Base-by-base conservation (phyloP, 2,888 invertebrate species). In the Piscicola geometra region DNA sequence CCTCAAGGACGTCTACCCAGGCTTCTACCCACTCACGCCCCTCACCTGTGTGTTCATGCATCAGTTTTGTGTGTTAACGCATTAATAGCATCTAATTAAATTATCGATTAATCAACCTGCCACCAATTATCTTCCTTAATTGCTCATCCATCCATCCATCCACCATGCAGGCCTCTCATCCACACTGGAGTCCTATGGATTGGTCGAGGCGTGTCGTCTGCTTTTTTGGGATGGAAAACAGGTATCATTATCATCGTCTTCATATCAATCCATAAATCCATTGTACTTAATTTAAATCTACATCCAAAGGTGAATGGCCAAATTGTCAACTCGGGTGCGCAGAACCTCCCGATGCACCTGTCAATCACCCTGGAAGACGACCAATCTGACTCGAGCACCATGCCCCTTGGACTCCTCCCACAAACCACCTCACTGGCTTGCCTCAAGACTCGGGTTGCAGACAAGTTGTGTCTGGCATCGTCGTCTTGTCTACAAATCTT, bases 311-410 rank as follows among this genome's bases (percentile, higher is more conserved):
- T 56, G n/a, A 56, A 56, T 25, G 60, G 60, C 12, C 12, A 15
- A n/a, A n/a, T 18, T 21, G 9, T 56, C 15, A 56, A 56, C 3
- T 56, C 60, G 60, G 60, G 60, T 56, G n/a, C 5, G 21, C 3
- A 56, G 3, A 9, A 56, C 25, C n/a, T 56, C 3, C 60, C 60
- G n/a, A 56, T 56, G 15, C 60, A 56, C n/a, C n/a, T 56, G 5
- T 56, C 60, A 56, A 56, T 56, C 60, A 56, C 60, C n/a, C 60
- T 25, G 25, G 60, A 56, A 56, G 60, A 21, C n/a, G 60, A 56
- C 60, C 60, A 56, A 56, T 56, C 60, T 18, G n/a, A 18, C 21
- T 5, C 9, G 3, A n/a, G 12, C 60, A 56, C 60, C 21, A 18
- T 56, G 60, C 60, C 60, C 3, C 60, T 56, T 9, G 60, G 60